Percentiles rank a stretch among this genome's conserved stretches.
Evolutionary conservation across 2,113 vertebrate species (phyloP).

Genomic region (Solenodon paradoxus): DNA sequence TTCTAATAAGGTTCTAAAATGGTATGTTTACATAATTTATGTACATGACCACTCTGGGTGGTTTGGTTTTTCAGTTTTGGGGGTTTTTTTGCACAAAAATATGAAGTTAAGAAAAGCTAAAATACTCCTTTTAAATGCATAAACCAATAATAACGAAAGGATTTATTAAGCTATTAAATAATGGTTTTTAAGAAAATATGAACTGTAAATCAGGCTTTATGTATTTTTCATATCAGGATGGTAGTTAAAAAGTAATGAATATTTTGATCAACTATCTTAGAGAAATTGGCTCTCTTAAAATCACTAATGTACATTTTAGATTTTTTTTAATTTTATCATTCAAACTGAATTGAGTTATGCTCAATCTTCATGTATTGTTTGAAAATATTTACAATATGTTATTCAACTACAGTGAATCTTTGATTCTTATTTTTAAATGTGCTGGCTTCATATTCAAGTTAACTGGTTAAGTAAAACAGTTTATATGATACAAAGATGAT

Average conservation of each 20-base stretch:
- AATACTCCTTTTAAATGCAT: slow-evolving; percentile 41
- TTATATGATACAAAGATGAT: slow-evolving; percentile 72
- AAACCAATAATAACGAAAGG: slow-evolving; percentile 22
- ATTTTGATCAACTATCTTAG: slow-evolving; percentile 64
- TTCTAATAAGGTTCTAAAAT: slow-evolving; percentile 69
- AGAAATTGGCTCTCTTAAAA: slow-evolving; percentile 62
- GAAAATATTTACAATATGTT: slow-evolving; percentile 76
- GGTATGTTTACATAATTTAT: slow-evolving; percentile 50
- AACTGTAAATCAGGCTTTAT: slow-evolving; percentile 44
- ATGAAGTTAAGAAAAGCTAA: slow-evolving; percentile 45
- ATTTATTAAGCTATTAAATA: slow-evolving; percentile 32
- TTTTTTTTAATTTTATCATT: slow-evolving; percentile 64
- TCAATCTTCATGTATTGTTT: slow-evolving; percentile 70
- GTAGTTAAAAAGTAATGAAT: slow-evolving; percentile 75
- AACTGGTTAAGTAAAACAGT: slow-evolving; percentile 68
- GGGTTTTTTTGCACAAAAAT: slow-evolving; percentile 58
- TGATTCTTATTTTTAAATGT: slow-evolving; percentile 72
- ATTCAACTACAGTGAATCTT: slow-evolving; percentile 71
- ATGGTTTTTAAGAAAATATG: slow-evolving; percentile 15
- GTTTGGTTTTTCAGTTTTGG: too few relatives aligned
- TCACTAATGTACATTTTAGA: slow-evolving; percentile 48
- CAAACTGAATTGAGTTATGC: slow-evolving; percentile 58
- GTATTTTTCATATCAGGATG: slow-evolving; percentile 58
- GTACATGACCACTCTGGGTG: slow-evolving; percentile 65
- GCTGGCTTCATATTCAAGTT: slow-evolving; percentile 69